Percentiles rank a stretch among this genome's conserved stretches.
These are phyloP conservation scores for Paramisgurnus dabryanus DNA, from an alignment of 2,113 vertebrate genomes.

Conservation along the genomic window DNA sequence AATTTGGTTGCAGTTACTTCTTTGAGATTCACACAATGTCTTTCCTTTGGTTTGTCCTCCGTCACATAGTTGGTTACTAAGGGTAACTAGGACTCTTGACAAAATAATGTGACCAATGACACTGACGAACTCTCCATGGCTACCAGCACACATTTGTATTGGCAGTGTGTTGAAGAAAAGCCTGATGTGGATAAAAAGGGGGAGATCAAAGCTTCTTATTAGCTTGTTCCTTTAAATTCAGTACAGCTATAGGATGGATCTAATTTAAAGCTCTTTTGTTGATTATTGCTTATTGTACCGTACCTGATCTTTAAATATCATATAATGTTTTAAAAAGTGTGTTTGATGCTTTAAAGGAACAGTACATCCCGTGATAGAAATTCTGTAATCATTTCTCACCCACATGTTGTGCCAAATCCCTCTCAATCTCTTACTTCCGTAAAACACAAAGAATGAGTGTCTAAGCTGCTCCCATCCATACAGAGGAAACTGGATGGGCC, in stretches of 20 bases:
- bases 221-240: not conserved
- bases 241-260: not conserved
- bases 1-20: not conserved
- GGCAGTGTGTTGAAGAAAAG: conserved; percentile 17
- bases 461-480: too few species aligned
- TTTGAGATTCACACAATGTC: conserved; percentile 26
- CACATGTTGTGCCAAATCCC: too few species aligned
- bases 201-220: conserved; percentile 6
- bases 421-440: too few species aligned
- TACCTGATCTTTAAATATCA: not conserved
- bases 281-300: not conserved
- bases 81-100: conserved; percentile 46
- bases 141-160: conserved; percentile 44
- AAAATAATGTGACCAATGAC: conserved; percentile 42
- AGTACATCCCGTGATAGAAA: too few species aligned
- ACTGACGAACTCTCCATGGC: conserved; percentile 50
- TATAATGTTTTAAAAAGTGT: not conserved
- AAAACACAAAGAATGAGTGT: too few species aligned
- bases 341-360: not conserved
- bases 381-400: too few species aligned
- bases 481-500: too few species aligned
- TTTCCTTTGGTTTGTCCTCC: conserved; percentile 10
- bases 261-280: conserved; percentile 1
- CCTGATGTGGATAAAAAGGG: not conserved
- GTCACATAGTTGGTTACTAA: conserved; percentile 46